phyloP scores from a whole-genome alignment of 2,113 vertebrate genomes.

The Mellivora capensis region DNA sequence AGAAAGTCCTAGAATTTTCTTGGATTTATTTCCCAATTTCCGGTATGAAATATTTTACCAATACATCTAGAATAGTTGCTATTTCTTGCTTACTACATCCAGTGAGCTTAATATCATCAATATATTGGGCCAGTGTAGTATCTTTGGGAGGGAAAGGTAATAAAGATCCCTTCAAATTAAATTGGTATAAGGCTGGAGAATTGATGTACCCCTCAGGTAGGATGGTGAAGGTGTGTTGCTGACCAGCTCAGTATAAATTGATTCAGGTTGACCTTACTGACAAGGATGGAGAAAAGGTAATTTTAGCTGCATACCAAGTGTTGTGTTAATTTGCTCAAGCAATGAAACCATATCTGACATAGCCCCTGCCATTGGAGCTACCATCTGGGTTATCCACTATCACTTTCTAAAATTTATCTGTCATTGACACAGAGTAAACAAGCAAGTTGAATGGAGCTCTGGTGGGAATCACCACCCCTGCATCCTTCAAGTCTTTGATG shows the following conservation, averaged over 20 bases:
- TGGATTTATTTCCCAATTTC: neutral
- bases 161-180: neutral
- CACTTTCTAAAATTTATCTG: neutral
- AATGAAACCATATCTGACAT: neutral
- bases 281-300: neutral
- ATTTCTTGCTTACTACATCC: neutral
- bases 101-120: neutral
- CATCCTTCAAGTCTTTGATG: neutral
- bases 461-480: neutral
- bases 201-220: neutral
- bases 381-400: neutral
- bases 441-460: neutral
- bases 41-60: neutral
- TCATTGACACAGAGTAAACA: neutral
- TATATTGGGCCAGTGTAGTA: neutral
- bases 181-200: neutral
- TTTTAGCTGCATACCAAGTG: neutral
- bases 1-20: neutral
- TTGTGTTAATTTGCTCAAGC: neutral
- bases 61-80: neutral
- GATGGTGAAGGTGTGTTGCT: neutral
- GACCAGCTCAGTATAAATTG: neutral
- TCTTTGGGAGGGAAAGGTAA: neutral
- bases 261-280: neutral
- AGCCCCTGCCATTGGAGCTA: neutral